Percentiles rank a stretch among this genome's conserved stretches.
These are phyloP conservation scores for Philonicus albiceps DNA, from an alignment of 2,888 invertebrate genomes.

Conservation along the genomic window DNA sequence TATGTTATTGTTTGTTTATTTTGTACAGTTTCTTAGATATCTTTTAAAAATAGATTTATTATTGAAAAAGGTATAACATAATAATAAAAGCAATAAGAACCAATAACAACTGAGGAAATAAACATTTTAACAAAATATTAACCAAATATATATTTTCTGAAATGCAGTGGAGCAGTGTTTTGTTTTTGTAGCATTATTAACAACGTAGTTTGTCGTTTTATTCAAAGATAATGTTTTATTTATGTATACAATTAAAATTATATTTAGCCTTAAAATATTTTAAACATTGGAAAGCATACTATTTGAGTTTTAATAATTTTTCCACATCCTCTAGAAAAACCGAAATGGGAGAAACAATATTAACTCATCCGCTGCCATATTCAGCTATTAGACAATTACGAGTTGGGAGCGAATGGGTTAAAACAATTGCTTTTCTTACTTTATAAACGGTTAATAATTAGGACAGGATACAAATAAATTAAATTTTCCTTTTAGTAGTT, in stretches of 20 bases:
- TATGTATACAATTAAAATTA: neutral
- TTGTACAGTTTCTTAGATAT: conserved; percentile 19
- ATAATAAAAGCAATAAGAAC: neutral
- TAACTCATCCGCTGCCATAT: too few relatives aligned
- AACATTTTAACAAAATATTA: conserved; percentile 40
- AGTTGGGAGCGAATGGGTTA: too few relatives aligned
- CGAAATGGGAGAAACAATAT: neutral
- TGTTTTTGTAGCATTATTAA: conserved; percentile 53
- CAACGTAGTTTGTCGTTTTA: conserved; percentile 45
- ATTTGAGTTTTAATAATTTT: neutral
- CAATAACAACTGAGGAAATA: conserved; percentile 37
- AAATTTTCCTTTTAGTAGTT: too few relatives aligned
- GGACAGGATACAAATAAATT: too few relatives aligned
- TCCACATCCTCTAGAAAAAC: neutral
- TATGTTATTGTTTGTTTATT: conserved; percentile 38
- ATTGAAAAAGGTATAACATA: conserved; percentile 1
- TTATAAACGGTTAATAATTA: too few relatives aligned
- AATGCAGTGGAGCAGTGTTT: conserved; percentile 56
- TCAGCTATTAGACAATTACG: too few relatives aligned
- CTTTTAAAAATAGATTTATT: conserved; percentile 20
- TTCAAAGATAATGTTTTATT: conserved; percentile 21
- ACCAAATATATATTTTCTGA: conserved; percentile 44
- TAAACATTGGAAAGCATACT: neutral
- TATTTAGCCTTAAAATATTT: neutral
- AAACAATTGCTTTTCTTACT: too few relatives aligned